Evolutionary conservation across 2,888 invertebrate species (phyloP), one percentile per base, ranked within the genome.

Genomic region (Napeogenes inachia): DNA sequence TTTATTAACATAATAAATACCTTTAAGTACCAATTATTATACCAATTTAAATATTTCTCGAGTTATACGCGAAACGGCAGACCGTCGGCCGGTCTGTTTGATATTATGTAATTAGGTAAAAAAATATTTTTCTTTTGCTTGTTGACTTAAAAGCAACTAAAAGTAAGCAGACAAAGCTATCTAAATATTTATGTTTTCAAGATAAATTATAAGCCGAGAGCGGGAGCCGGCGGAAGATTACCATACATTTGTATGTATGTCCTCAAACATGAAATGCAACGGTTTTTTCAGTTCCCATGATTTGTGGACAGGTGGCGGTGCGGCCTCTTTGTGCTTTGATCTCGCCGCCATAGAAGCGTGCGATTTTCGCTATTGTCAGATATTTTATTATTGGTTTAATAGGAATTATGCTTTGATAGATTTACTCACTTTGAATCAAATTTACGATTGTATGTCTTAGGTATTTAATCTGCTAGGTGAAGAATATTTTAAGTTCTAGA

Each of bases 261-360:
- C 64, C 58, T 67, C 61, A 60, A 62, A 63, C 56, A 60, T 64
- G 68, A 64, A 62, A 66, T 63, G 64, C 67, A 68, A 64, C 56
- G 64, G 65, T 79, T 79, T 79, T 79, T 74, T 76, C 74, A 78
- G 80, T 87, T 89, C 88, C 84, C 88, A 87, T 86, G 87, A 83
- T 86, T 85, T 82, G 82, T 81, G 79, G 84, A 84, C 89, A 89
- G 89, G 89, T 89, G 89, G 87, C 82, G 82, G 81, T 79, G 80
- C 79, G 88, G 89, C 80, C 70, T 78, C 82, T 87, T 85, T 87
- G 81, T 76, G 75, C 78, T 86, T 85, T 87, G 83, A 87, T 84
- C 77, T 79, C 68, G 80, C 89, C 89, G 88, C 77, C 73, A 75
- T 79, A 81, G 85, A 85, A 84, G 79, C 84, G 85, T 84, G 84